phyloP scores from a whole-genome alignment of 2,888 invertebrate genomes.

The Megaustenia siamemsis region DNA sequence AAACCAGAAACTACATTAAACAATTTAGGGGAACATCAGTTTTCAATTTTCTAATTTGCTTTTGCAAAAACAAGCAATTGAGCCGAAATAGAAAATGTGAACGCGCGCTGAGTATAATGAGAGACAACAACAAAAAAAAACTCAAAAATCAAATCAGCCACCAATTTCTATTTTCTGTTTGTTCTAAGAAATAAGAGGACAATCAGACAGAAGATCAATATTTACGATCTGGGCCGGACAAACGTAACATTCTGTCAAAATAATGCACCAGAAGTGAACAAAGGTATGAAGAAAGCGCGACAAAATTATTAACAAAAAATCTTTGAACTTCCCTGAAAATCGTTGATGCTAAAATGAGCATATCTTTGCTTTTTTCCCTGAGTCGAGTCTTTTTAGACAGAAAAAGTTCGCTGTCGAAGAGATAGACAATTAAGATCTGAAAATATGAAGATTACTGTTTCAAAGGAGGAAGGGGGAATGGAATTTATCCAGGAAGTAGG shows the following conservation, averaged over 20 bases:
- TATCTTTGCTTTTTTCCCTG: not conserved
- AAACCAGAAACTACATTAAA: no score
- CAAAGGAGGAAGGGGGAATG: not conserved
- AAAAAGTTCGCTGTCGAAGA: not conserved
- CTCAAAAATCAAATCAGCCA: not conserved
- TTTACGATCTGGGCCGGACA: no score
- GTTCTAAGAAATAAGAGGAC: not conserved
- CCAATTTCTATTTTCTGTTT: not conserved
- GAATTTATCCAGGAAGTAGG: not conserved
- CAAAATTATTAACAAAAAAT: not conserved
- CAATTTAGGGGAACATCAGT: no score
- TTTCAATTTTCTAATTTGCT: no score
- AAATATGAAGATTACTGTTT: not conserved
- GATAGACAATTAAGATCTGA: conserved; percentile 19
- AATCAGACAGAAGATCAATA: not conserved
- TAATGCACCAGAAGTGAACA: not conserved
- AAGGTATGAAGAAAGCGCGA: not conserved
- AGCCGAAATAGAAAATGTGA: no score
- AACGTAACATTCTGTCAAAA: no score
- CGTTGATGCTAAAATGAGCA: not conserved
- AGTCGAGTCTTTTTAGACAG: not conserved
- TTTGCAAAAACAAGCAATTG: no score
- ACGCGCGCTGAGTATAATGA: no score
- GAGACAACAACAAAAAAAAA: not conserved
- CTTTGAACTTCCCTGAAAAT: not conserved